phyloP scores from a whole-genome alignment of 2,888 invertebrate genomes.

The Aquatica leii region DNA sequence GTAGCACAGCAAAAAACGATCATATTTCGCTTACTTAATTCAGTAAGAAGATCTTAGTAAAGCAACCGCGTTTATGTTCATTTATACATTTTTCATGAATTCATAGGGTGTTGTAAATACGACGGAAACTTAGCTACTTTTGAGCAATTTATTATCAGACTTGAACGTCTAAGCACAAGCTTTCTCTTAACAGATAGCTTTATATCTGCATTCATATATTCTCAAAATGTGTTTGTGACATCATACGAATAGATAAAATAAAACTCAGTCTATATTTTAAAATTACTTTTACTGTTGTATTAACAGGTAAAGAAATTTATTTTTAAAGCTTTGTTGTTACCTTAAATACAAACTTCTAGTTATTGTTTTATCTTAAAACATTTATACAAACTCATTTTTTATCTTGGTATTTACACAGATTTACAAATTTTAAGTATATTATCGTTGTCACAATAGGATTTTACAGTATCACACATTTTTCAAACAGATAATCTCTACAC shows the following conservation, averaged over 20 bases:
- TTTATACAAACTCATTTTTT: no score
- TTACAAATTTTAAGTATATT: no score
- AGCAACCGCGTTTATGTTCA: slow-evolving; percentile 35
- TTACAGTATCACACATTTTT: no score
- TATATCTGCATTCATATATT: slow-evolving; percentile 27
- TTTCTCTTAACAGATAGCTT: slow-evolving; percentile 30
- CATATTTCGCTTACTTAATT: slow-evolving; percentile 17
- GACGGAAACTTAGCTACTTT: slow-evolving; percentile 29
- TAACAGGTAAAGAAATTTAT: no score
- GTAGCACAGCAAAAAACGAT: background rate
- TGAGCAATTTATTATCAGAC: slow-evolving; percentile 33
- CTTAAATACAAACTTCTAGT: no score
- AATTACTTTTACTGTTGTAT: no score
- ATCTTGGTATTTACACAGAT: no score
- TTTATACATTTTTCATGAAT: slow-evolving; percentile 39
- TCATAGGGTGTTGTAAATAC: slow-evolving; percentile 38
- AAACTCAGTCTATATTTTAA: no score
- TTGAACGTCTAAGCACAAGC: slow-evolving; percentile 31
- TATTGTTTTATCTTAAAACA: no score
- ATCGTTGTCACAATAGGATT: no score
- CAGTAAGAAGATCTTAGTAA: slow-evolving; percentile 28
- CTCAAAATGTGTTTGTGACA: slow-evolving; percentile 25
- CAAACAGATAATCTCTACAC: no score
- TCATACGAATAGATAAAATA: background rate
- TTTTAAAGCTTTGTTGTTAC: no score